Conservation (phyloP, 2,113 vertebrate species). For the Genyomyrus donnyi region DNA sequence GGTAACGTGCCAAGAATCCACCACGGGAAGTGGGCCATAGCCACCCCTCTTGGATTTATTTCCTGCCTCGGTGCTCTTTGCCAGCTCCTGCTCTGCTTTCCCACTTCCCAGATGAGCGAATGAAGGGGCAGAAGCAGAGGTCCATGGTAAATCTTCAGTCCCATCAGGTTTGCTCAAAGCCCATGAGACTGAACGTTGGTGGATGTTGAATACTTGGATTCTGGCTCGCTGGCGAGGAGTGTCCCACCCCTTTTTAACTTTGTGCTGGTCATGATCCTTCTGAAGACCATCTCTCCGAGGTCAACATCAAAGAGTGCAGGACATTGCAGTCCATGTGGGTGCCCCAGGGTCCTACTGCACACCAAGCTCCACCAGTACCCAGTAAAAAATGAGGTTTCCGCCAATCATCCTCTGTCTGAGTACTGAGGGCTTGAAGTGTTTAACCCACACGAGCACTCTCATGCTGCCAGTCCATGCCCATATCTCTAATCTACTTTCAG, state of each 20-base stretch:
- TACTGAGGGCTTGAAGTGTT: not conserved
- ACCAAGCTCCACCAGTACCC: not conserved
- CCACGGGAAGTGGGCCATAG: not conserved
- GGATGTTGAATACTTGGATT: not conserved
- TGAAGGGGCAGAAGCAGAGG: not conserved
- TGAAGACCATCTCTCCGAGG: not conserved
- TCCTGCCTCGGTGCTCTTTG: not conserved
- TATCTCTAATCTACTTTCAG: not conserved
- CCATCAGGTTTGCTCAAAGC: not conserved
- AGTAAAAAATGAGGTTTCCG: not conserved
- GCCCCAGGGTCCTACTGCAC: not conserved
- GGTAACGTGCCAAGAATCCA: not conserved
- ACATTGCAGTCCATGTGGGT: not conserved
- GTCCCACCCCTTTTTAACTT: not conserved
- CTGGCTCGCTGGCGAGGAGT: not conserved
- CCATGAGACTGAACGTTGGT: not conserved
- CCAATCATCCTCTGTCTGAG: not conserved
- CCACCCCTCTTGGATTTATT: not conserved
- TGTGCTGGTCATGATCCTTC: not conserved
- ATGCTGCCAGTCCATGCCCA: not conserved
- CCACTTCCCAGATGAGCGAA: not conserved
- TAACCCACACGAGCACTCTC: not conserved
- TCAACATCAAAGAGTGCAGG: not conserved
- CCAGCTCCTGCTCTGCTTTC: not conserved
- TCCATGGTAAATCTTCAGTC: not conserved